Evolutionary conservation across 1,140 invertebrate genomes (phyloP).

Genomic region (Helicoverpa armigera): DNA sequence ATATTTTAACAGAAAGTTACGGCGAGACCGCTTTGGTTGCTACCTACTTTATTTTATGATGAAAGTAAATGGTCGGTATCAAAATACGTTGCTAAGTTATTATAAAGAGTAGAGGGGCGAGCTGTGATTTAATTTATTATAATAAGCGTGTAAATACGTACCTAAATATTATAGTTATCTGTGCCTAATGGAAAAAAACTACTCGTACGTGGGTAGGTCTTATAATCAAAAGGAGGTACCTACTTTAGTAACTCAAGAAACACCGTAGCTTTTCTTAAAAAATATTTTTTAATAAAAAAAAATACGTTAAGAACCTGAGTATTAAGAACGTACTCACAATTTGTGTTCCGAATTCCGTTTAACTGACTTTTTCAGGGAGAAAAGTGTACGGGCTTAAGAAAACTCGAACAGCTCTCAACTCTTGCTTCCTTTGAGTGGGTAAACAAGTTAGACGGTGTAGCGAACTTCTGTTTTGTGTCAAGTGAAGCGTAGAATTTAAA

Average conservation of each 20-base stretch:
- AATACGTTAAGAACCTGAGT: neutral
- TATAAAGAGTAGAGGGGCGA: too few relatives aligned
- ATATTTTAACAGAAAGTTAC: neutral
- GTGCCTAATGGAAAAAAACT: too few relatives aligned
- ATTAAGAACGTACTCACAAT: conserved; percentile 18
- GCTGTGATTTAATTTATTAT: too few relatives aligned
- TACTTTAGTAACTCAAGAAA: neutral
- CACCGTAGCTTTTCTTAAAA: too few relatives aligned
- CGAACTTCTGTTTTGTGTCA: conserved; percentile 47
- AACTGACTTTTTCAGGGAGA: conserved; percentile 42
- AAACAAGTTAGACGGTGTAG: conserved; percentile 46
- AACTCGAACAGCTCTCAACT: conserved; percentile 43
- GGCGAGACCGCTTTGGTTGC: neutral
- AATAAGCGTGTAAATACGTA: too few relatives aligned
- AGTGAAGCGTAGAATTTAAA: conserved; percentile 49
- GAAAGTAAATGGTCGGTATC: too few relatives aligned
- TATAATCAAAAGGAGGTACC: neutral
- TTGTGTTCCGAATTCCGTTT: conserved; percentile 26
- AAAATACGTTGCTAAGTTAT: too few relatives aligned
- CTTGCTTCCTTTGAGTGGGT: conserved; percentile 46
- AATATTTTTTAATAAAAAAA: too few relatives aligned
- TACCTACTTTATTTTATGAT: too few relatives aligned
- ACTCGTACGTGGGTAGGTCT: too few relatives aligned
- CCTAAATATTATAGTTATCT: too few relatives aligned
- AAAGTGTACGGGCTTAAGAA: conserved; percentile 44